Conservation (phyloP, 2,888 invertebrate species). For the Theristus sp. region DNA sequence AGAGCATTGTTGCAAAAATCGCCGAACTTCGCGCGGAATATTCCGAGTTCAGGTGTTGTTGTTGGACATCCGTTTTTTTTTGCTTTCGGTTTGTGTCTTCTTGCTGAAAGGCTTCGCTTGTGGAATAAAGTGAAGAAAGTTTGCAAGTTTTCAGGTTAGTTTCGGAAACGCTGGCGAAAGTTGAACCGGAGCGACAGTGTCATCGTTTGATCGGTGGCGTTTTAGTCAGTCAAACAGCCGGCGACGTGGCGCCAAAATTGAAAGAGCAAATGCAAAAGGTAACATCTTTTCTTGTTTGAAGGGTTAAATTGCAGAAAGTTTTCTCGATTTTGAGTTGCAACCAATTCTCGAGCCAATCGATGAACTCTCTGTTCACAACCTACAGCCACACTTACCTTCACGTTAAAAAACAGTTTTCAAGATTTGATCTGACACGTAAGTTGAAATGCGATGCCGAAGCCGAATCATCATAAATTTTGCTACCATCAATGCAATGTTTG, state of each 20-base stretch:
- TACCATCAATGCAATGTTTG: not conserved
- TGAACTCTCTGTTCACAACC: no score
- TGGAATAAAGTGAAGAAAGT: not conserved
- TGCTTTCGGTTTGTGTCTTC: slow-evolving; percentile 8
- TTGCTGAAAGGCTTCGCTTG: not conserved
- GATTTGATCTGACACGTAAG: no score
- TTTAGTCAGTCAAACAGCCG: slow-evolving; percentile 72
- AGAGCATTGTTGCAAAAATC: slow-evolving; percentile 63
- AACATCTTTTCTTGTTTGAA: not conserved
- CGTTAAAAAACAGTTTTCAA: no score
- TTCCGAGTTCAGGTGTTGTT: slow-evolving; percentile 75
- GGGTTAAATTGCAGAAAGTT: not conserved
- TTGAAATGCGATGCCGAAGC: no score
- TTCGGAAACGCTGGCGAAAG: slow-evolving; percentile 56
- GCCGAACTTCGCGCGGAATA: slow-evolving; percentile 80
- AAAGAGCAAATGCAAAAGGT: not conserved
- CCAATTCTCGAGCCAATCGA: not conserved
- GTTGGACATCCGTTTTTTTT: no score
- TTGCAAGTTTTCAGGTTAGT: not conserved
- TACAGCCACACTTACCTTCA: no score
- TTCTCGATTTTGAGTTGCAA: not conserved
- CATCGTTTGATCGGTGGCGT: slow-evolving; percentile 84
- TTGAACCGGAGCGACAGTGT: slow-evolving; percentile 64
- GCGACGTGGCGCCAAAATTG: slow-evolving; percentile 68
- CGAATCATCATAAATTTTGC: no score